These are phyloP conservation scores for Biston betularia DNA, from an alignment of 2,888 invertebrate species.

Conservation along the genomic window DNA sequence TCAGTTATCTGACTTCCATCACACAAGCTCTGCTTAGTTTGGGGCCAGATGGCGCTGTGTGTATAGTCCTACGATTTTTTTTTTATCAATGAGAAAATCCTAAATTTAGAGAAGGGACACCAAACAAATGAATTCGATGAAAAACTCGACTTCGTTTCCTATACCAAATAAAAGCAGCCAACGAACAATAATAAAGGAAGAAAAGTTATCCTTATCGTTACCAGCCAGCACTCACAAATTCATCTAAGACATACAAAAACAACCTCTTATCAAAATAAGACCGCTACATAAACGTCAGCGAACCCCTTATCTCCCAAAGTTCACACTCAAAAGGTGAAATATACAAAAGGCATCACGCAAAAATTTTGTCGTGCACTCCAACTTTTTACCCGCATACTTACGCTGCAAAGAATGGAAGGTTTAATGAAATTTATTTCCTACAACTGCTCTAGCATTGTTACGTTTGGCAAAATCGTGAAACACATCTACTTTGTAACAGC, in stretches of 20 bases:
- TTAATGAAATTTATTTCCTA: constrained; percentile 59
- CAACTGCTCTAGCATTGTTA: constrained; percentile 65
- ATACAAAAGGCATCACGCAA: constrained; percentile 40
- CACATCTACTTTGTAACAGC: constrained; percentile 58
- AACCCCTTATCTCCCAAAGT: constrained; percentile 40
- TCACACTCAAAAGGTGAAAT: constrained; percentile 30
- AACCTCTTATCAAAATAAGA: constrained; percentile 29
- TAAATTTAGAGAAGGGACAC: too few relatives aligned
- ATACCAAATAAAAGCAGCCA: too few relatives aligned
- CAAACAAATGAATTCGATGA: too few relatives aligned
- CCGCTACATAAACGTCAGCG: constrained; percentile 34
- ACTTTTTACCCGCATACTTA: constrained; percentile 37
- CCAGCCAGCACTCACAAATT: constrained; percentile 3
- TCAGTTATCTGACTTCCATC: too few relatives aligned
- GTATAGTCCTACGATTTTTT: too few relatives aligned
- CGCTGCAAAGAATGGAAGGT: constrained; percentile 50
- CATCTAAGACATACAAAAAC: constrained; percentile 5
- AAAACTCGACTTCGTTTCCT: too few relatives aligned
- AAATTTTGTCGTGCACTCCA: constrained; percentile 43
- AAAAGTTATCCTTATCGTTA: background rate
- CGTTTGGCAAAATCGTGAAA: constrained; percentile 68
- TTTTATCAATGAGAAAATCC: too few relatives aligned
- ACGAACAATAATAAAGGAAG: too few relatives aligned
- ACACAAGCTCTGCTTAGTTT: too few relatives aligned
- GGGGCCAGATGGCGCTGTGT: too few relatives aligned